Percentiles rank a stretch among this genome's conserved stretches.
These are phyloP conservation scores for Laticauda colubrina DNA, from an alignment of 2,113 vertebrate species.

Conservation along the genomic window DNA sequence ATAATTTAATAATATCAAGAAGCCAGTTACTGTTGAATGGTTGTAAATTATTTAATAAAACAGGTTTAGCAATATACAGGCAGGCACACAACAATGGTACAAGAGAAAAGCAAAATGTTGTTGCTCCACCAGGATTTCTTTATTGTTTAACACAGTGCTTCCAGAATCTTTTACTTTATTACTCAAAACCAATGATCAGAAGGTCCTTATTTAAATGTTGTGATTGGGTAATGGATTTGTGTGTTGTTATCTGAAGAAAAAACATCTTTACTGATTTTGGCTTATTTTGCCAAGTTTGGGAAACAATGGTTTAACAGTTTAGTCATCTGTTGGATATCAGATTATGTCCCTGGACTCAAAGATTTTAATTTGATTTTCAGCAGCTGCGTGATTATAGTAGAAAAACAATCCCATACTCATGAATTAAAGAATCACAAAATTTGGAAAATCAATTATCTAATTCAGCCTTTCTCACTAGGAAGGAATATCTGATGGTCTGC, in stretches of 20 bases:
- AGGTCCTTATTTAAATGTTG: neutral
- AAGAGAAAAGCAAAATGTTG: conserved; percentile 45
- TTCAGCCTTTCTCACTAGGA: neutral
- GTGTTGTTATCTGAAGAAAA: neutral
- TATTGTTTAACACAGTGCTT: neutral
- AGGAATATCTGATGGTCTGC: neutral
- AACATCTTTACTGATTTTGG: neutral
- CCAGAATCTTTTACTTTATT: neutral
- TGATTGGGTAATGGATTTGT: neutral
- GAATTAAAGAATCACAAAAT: neutral
- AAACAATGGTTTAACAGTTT: neutral
- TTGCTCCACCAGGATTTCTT: conserved; percentile 33
- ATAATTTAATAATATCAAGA: conserved; percentile 14
- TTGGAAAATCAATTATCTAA: neutral
- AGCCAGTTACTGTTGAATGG: conserved; percentile 28
- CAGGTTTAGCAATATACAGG: neutral
- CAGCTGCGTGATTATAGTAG: neutral
- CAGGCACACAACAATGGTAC: conserved; percentile 11
- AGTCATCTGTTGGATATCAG: conserved; percentile 26
- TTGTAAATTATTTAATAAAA: conserved; percentile 49
- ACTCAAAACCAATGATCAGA: neutral
- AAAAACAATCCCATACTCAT: neutral
- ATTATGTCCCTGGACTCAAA: neutral
- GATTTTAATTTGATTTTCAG: neutral
- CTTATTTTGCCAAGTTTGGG: neutral